Base-by-base conservation (phyloP, 1,140 invertebrate genomes). In the Archegozetes longisetosus region DNA sequence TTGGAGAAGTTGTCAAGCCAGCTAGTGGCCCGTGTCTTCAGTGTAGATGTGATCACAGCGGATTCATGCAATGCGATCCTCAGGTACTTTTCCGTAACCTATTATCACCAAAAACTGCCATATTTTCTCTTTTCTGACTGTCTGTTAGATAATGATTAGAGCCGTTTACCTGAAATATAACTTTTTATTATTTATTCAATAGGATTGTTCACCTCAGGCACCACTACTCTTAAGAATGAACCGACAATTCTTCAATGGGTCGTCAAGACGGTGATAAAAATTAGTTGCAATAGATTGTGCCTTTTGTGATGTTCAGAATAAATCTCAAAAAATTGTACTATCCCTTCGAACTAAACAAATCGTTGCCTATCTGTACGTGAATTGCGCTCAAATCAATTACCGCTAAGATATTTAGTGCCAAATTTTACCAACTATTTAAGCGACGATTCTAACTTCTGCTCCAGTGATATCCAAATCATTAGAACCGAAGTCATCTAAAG, bases 41-140 rank as follows among this genome's bases (percentile, higher is more conserved):
- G 66, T 93, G 89, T 85, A 86, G 79, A 86, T 92, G 67, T 58
- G 61, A 65, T 46, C 55, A 62, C 12, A 66, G 24, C 4, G 88
- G 88, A 66, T 84, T 88, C 72, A 91, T 93, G 87, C 83, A 89
- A 73, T 93, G 89, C 72, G 85, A 92, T 72, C 88, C 89, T 49
- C 82, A 82, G 46, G 56, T 58, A 49, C 3, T 32, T 58, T 51
- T 6, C 14, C 27, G 14, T 9, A 40, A 40, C 32, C 17, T 17
- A 40, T 6, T 40, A 6, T 40, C 17, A 9, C 17, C 17, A 40
- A 40, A 40, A 40, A 40, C 6, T 9, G 17, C 32, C 32, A 40
- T 9, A 40, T 40, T 6, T 40, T 9, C 6, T 46, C 2, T 49
- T n/a, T 28, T 58, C 22, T 50, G 4, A 3, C 47, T 56, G 2